Evolutionary conservation across 30 jellyfish, hydroid and myxozoan genomes (phyloP).

Genomic region (Hydractinia echinata): DNA sequence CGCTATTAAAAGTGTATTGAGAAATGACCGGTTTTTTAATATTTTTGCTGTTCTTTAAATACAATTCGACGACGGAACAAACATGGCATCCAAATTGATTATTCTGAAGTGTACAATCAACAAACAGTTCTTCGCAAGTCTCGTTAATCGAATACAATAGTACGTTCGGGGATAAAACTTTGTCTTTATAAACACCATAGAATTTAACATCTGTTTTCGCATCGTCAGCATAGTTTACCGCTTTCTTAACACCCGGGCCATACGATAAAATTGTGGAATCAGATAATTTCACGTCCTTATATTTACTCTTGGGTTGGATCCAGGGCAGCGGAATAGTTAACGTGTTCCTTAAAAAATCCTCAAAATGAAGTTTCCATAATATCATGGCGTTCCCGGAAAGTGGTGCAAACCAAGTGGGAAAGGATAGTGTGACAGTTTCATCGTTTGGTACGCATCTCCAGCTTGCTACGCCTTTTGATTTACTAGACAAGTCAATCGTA

Average conservation of each 20-base stretch:
- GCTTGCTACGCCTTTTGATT: neutral
- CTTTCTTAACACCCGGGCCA: neutral
- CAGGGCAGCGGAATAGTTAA: constrained; percentile 24
- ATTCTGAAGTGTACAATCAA: constrained; percentile 3
- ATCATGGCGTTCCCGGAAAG: neutral
- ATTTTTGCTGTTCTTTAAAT: neutral
- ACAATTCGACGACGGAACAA: constrained; percentile 10
- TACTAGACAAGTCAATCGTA: neutral
- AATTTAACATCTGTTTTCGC: constrained; percentile 12
- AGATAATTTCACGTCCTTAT: neutral
- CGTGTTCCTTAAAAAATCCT: neutral
- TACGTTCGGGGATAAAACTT: neutral
- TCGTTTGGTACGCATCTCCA: constrained; percentile 20
- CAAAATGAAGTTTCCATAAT: constrained; percentile 27
- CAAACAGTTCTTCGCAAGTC: constrained; percentile 17
- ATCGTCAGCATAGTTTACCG: neutral
- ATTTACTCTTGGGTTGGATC: neutral
- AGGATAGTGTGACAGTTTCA: neutral
- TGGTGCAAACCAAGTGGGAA: neutral
- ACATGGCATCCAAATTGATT: constrained; percentile 14
- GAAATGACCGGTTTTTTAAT: neutral
- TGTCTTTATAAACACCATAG: constrained; percentile 12
- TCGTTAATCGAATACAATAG: constrained; percentile 31
- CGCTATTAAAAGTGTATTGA: neutral
- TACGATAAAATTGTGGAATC: constrained; percentile 5